Evolutionary conservation across 2,888 invertebrate species (phyloP), one percentile per base, ranked within the genome.

Genomic region (Platerodrilus igneus): DNA sequence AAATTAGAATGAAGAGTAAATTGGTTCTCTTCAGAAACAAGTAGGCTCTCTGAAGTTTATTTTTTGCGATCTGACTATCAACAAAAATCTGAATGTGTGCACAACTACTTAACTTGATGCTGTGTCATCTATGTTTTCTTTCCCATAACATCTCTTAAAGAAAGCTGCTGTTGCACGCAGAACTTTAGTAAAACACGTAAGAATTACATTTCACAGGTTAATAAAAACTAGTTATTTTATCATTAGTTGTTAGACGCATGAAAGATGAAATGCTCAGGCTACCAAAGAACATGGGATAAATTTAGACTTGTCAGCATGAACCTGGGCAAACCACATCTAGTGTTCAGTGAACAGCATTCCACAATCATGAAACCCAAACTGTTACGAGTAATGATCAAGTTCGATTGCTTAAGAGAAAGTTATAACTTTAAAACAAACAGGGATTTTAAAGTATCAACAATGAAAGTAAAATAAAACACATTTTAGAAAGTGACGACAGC

Each of bases 11-110:
- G 48, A 15, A 45, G 50, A 27, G 47, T 49, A 17, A 45, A 55
- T 30, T 54, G 54, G 54, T 23, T 10, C 9, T 51, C 50, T 17
- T 50, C 51, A 3, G 44, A 42, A 35, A 37, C 28, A 8, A 52
- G 51, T 28, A 47, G 36, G 37, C 17, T 52, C 17, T 53, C 51
- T 49, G 38, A 46, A 4, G 29, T 29, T 15, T 53, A 54, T 48
- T 53, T 45, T 43, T 7, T 33, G 21, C n/a, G 29, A 13, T 3
- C 11, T 2, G 43, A 47, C 35, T 47, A 41, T 27, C 4, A 19
- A 25, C 7, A 8, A 6, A 29, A 8, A 9, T 23, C 34, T 3
- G 32, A 37, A 10, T 6, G 19, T 11, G 31, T 28, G 8, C 13
- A 9, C 22, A 48, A 47, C 39, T n/a, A 39, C 49, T 20, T 49